Percentiles rank a stretch among this genome's conserved stretches.
phyloP scores from a whole-genome alignment of 30 jellyfish, hydroid and myxozoan species.

The Hydractinia echinata region DNA sequence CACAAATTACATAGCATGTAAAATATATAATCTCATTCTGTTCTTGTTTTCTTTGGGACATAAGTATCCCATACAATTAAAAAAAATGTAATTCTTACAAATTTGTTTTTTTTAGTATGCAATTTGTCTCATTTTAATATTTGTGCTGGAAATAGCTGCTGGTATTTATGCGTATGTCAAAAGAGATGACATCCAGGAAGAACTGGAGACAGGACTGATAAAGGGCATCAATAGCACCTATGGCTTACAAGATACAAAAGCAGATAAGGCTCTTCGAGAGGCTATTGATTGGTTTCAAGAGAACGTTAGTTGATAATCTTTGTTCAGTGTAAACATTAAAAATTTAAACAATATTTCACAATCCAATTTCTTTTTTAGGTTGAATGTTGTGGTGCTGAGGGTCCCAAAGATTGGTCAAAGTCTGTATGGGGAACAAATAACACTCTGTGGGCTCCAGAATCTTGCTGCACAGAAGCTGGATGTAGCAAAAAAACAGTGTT shows the following conservation, averaged over 20 bases:
- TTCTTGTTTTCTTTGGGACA: no score
- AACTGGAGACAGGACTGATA: constrained; percentile 29
- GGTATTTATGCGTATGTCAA: constrained; percentile 84
- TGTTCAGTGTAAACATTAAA: neutral
- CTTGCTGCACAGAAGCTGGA: constrained; percentile 59
- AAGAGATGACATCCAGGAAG: constrained; percentile 54
- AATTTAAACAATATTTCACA: neutral
- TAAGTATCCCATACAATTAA: no score
- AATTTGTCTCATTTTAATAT: constrained; percentile 67
- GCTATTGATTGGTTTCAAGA: constrained; percentile 68
- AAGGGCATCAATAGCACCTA: constrained; percentile 43
- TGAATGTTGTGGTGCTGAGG: constrained; percentile 76
- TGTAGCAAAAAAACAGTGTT: neutral
- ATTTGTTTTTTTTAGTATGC: constrained; percentile 55
- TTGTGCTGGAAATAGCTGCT: constrained; percentile 89
- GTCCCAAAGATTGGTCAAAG: constrained; percentile 58
- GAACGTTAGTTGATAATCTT: constrained; percentile 33
- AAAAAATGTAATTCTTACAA: neutral
- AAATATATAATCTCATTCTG: no score
- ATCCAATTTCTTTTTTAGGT: constrained; percentile 18
- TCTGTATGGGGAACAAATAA: constrained; percentile 45
- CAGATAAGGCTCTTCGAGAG: constrained; percentile 51
- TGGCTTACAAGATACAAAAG: constrained; percentile 25
- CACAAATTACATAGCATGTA: no score
- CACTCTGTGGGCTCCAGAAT: constrained; percentile 36